Conservation (phyloP, 2,888 invertebrate genomes). For the Microdon myrmicae region DNA sequence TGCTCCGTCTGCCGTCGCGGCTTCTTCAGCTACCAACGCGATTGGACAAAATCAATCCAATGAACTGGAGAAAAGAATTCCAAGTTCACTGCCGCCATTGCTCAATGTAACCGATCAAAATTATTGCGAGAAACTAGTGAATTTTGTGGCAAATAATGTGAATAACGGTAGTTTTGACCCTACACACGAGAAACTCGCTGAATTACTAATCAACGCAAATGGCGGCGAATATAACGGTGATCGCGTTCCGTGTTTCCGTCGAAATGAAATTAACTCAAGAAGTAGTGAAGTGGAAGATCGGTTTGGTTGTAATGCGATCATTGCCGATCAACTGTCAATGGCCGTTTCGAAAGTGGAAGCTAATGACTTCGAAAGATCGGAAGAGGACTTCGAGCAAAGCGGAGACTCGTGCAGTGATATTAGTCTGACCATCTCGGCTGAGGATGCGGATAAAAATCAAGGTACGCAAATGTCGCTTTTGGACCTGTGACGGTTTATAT, state of each 20-base stretch:
- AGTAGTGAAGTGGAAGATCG: conserved; percentile 26
- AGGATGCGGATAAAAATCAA: conserved; percentile 63
- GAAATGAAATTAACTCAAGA: conserved; percentile 39
- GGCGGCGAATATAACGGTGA: conserved; percentile 32
- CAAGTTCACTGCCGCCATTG: conserved; percentile 56
- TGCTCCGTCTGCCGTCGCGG: conserved; percentile 15
- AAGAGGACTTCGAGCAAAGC: conserved; percentile 65
- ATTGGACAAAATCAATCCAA: conserved; percentile 5
- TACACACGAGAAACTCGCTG: conserved; percentile 52
- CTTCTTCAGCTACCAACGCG: conserved; percentile 6
- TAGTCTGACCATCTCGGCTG: conserved; percentile 66
- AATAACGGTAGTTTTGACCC: conserved; percentile 52
- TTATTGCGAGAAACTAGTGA: conserved; percentile 54
- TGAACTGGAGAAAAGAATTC: conserved; percentile 22
- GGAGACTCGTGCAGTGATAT: conserved; percentile 66
- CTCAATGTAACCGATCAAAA: conserved; percentile 52
- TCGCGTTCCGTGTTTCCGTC: conserved; percentile 38
- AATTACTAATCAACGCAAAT: conserved; percentile 50
- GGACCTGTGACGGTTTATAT: too few species aligned
- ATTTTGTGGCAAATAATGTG: conserved; percentile 55
- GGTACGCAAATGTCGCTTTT: too few species aligned
- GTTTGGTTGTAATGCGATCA: conserved; percentile 28
- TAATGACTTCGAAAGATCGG: conserved; percentile 48
- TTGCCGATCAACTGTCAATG: conserved; percentile 26
- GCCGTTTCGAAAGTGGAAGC: conserved; percentile 38